Conservation (phyloP, 2,888 invertebrate genomes). For the Baccha elongata region DNA sequence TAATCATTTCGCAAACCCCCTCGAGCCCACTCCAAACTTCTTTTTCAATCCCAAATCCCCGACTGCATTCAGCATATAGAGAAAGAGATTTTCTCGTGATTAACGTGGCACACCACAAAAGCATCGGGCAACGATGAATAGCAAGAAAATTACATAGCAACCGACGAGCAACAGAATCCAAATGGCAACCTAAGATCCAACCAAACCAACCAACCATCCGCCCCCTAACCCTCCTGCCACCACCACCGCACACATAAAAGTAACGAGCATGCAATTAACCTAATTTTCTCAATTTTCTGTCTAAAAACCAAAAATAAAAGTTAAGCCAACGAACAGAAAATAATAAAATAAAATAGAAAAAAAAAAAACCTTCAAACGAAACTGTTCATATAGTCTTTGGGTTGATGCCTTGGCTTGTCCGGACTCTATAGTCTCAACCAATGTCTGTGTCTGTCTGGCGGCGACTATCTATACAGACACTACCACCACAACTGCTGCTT, state of each 20-base stretch:
- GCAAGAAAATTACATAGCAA: constrained; percentile 39
- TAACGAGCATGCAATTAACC: constrained; percentile 74
- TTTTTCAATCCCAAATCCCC: constrained; percentile 29
- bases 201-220: background rate
- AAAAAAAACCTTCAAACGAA: constrained; percentile 59
- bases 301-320: constrained; percentile 71
- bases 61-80: constrained; percentile 41
- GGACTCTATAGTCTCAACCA: constrained; percentile 4
- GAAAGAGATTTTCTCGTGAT: constrained; percentile 61
- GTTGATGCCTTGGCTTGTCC: constrained; percentile 35
- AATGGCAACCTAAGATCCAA: constrained; percentile 48
- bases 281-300: constrained; percentile 73
- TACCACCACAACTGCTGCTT: constrained; percentile 19
- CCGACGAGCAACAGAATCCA: constrained; percentile 27
- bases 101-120: constrained; percentile 63
- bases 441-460: constrained; percentile 47
- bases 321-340: constrained; percentile 48
- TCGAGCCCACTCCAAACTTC: constrained; percentile 28
- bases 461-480: constrained; percentile 19
- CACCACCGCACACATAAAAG: constrained; percentile 49
- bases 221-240: background rate
- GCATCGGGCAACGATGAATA: constrained; percentile 53
- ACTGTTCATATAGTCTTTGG: constrained; percentile 56
- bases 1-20: constrained; percentile 61
- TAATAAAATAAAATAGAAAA: constrained; percentile 19